Conservation (phyloP, 53 echinoderm and acorn worm genomes). For the Astropecten irregularis region DNA sequence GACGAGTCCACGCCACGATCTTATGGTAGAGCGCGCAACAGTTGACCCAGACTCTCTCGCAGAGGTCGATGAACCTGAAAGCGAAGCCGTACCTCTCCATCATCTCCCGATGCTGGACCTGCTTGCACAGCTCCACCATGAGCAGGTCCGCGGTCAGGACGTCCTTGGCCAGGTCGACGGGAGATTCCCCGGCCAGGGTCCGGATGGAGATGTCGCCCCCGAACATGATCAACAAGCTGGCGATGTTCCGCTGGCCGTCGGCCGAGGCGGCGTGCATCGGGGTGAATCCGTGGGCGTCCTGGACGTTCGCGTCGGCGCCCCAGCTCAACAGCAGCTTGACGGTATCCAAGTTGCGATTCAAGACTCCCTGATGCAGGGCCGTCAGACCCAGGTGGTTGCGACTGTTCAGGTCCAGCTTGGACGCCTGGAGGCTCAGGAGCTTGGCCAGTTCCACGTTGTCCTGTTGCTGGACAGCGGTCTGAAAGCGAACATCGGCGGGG, state of each 20-base stretch:
- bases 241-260: constrained; percentile 78
- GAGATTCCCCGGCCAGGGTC: constrained; percentile 73
- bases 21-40: background rate
- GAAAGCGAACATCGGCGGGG: constrained; percentile 83
- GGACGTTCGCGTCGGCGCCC: constrained; percentile 76
- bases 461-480: constrained; percentile 85
- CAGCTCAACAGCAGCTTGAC: constrained; percentile 81
- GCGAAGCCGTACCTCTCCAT: constrained; percentile 81
- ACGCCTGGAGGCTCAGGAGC: constrained; percentile 59
- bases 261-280: constrained; percentile 84
- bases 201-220: constrained; percentile 74
- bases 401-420: constrained; percentile 63
- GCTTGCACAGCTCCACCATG: constrained; percentile 72
- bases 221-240: constrained; percentile 76
- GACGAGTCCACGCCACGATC: constrained; percentile 25
- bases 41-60: constrained; percentile 48
- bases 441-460: constrained; percentile 81
- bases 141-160: constrained; percentile 75
- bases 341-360: constrained; percentile 82
- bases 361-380: constrained; percentile 82
- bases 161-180: constrained; percentile 87
- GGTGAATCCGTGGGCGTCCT: constrained; percentile 80
- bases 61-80: constrained; percentile 75
- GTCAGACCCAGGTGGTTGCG: constrained; percentile 79
- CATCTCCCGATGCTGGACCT: constrained; percentile 69